Evolutionary conservation across 2,113 vertebrate species (phyloP), one percentile per base, ranked within the genome.

Genomic region (Clarias gariepinus): DNA sequence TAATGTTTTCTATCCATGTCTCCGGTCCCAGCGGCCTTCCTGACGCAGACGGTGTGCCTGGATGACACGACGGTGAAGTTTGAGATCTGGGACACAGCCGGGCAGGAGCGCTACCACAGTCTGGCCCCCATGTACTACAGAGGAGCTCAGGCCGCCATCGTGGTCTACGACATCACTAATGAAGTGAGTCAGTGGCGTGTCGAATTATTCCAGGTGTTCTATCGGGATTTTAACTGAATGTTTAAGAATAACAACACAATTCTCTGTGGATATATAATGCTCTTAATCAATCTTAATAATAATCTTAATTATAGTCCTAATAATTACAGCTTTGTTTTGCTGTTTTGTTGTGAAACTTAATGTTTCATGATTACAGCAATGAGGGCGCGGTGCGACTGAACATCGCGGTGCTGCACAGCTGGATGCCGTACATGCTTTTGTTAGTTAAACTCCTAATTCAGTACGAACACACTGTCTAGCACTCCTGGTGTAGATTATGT

Each of bases 11-110:
- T 47, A 47, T 47, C 8, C 47, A 47, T 93, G 87, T 8, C 6
- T 8, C 86, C 89, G 74, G 91, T 88, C 91, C 9, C 93, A 95
- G 98, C 98, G 90, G 98, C 98, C 92, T 99, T 99, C 91, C 95
- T 99, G 93, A 99, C 98, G 61, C 98, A 99, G 92, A 99, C 98
- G 9, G 97, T 99, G 66, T 99, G 98, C 94, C 96, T 99, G 89
- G 98, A 99, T 78, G 98, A 99, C 92, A 99, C 98, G 87, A 99
- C 98, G 1, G 98, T 99, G 91, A 99, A 99, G 92, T 99, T 99
- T 97, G 98, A 99, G 93, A 99, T 99, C 88, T 99, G 98, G 98
- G 98, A 99, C 92, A 99, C 98, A 86, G 98, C 98, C 87, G 98
- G 98, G 82, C 98, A 99, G 89, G 98, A 99, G 89, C 96, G 98